These are phyloP conservation scores for Melanotaenia maccullochi DNA, from an alignment of 2,797 vertebrate genomes.

Conservation along the genomic window DNA sequence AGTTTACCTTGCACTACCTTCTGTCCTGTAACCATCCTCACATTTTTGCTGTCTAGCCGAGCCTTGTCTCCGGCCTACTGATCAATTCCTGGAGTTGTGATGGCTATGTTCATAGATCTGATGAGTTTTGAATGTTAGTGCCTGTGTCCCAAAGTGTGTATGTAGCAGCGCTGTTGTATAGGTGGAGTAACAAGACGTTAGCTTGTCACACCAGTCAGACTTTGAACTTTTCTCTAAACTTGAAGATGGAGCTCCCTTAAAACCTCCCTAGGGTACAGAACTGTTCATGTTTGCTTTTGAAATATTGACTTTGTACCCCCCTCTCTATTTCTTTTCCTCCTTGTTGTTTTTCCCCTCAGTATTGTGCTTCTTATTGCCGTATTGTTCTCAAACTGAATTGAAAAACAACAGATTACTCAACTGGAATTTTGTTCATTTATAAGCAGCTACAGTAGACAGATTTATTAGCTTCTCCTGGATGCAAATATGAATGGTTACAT, in stretches of 20 bases:
- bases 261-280: constrained; percentile 64
- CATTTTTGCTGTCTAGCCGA: constrained; percentile 35
- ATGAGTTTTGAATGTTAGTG: constrained; percentile 56
- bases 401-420: constrained; percentile 64
- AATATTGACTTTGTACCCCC: constrained; percentile 63
- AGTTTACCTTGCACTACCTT: constrained; percentile 63
- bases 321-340: too few relatives aligned
- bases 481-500: constrained; percentile 43
- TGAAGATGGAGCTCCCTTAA: constrained; percentile 41
- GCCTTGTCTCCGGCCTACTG: constrained; percentile 67
- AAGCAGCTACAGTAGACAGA: constrained; percentile 53
- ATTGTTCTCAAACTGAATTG: constrained; percentile 55
- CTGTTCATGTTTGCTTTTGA: constrained; percentile 70
- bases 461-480: constrained; percentile 36
- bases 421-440: constrained; percentile 74
- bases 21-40: constrained; percentile 25
- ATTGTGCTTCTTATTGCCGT: constrained; percentile 68
- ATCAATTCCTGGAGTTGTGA: constrained; percentile 68
- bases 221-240: constrained; percentile 37
- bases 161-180: constrained; percentile 74
- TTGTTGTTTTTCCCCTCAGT: constrained; percentile 26
- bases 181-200: constrained; percentile 43
- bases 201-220: constrained; percentile 46
- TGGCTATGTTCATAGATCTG: constrained; percentile 45
- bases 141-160: constrained; percentile 69